These are phyloP conservation scores for Eumerus sabulonum DNA, from an alignment of 2,888 invertebrate genomes.

Conservation along the genomic window DNA sequence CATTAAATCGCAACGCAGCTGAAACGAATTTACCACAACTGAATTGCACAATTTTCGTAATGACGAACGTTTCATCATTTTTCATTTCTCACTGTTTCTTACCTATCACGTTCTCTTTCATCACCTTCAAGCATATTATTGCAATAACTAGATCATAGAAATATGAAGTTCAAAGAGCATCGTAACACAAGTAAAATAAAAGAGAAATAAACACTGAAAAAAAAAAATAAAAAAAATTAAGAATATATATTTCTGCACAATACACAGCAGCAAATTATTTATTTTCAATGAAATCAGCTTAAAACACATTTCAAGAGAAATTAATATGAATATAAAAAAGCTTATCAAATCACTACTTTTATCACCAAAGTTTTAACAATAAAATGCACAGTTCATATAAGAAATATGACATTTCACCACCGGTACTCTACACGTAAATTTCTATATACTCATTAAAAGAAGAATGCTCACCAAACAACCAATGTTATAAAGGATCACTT, in stretches of 20 bases:
- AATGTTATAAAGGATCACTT: constrained; percentile 52
- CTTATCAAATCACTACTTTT: constrained; percentile 62
- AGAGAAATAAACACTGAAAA: constrained; percentile 45
- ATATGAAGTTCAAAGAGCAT: constrained; percentile 4
- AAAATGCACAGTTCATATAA: constrained; percentile 45
- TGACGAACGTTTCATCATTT: constrained; percentile 60
- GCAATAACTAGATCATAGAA: too few relatives aligned
- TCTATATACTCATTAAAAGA: constrained; percentile 47
- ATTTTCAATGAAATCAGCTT: constrained; percentile 59
- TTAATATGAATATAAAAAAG: constrained; percentile 28
- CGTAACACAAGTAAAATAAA: constrained; percentile 55
- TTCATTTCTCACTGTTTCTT: constrained; percentile 64
- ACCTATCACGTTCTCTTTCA: constrained; percentile 60
- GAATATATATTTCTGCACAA: constrained; percentile 54
- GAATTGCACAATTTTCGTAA: constrained; percentile 62
- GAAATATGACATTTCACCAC: constrained; percentile 44
- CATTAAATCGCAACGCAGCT: constrained; percentile 33
- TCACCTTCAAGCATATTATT: constrained; percentile 63
- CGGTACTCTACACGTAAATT: constrained; percentile 4
- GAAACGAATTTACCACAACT: constrained; percentile 23
- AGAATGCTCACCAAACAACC: constrained; percentile 57
- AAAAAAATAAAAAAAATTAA: constrained; percentile 22
- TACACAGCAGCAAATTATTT: constrained; percentile 61
- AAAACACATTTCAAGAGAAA: constrained; percentile 24
- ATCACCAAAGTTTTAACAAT: constrained; percentile 37